Conservation (phyloP, 2,797 vertebrate species). For the Neoniphon sammara region DNA sequence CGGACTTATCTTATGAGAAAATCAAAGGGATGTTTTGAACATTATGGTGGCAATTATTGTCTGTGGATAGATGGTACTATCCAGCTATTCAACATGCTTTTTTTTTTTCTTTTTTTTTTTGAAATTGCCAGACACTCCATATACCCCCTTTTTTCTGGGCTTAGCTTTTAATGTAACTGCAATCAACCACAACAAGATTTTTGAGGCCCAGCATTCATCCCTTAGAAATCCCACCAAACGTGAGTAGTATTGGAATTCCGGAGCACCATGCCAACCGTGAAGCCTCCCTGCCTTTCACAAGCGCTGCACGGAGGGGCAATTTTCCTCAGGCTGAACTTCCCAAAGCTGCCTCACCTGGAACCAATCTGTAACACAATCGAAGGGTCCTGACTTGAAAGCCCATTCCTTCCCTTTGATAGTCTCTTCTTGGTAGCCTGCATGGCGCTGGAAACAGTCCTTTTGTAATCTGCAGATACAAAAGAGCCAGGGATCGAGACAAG, state of each 20-base stretch:
- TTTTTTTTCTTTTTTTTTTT: slow-evolving; percentile 12
- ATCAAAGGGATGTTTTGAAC: slow-evolving; percentile 79
- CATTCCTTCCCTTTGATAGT: slow-evolving; percentile 86
- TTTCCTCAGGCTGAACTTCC: slow-evolving; percentile 86
- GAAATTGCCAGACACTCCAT: slow-evolving; percentile 71
- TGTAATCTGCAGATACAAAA: slow-evolving; percentile 82
- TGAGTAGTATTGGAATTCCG: slow-evolving; percentile 86
- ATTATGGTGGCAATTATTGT: slow-evolving; percentile 76
- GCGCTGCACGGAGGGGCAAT: slow-evolving; percentile 82
- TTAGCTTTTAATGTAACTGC: slow-evolving; percentile 84
- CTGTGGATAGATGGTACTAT: slow-evolving; percentile 66
- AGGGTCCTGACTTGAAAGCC: slow-evolving; percentile 88
- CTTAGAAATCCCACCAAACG: slow-evolving; percentile 85
- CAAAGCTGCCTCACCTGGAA: slow-evolving; percentile 91
- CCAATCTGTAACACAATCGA: slow-evolving; percentile 88
- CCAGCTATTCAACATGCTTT: slow-evolving; percentile 62
- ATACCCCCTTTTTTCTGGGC: slow-evolving; percentile 61
- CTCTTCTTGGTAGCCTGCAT: slow-evolving; percentile 82
- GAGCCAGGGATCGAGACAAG: slow-evolving; percentile 77
- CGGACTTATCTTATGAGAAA: slow-evolving; percentile 72
- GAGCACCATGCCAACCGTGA: slow-evolving; percentile 86
- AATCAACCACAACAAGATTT: slow-evolving; percentile 87
- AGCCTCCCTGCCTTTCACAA: slow-evolving; percentile 81
- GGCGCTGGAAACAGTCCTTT: slow-evolving; percentile 80
- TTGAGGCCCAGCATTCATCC: slow-evolving; percentile 83